Evolutionary conservation across 2,797 vertebrate genomes (phyloP).

Genomic region (Rhinoraja longicauda): DNA sequence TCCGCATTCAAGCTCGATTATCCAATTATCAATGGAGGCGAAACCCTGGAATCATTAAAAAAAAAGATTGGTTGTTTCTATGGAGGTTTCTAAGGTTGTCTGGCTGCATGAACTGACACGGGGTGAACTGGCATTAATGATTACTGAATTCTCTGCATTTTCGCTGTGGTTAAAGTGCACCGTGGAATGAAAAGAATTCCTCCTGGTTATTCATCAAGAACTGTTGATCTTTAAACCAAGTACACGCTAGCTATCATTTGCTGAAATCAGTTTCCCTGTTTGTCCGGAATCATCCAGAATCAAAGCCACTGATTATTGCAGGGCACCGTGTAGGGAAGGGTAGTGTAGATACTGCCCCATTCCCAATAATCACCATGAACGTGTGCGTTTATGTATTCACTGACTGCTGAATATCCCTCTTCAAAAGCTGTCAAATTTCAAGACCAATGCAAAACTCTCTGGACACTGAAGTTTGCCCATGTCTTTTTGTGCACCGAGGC

Average conservation of each 20-base stretch:
- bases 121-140: background rate
- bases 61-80: no score
- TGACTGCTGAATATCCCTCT: no score
- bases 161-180: background rate
- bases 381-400: no score
- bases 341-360: no score
- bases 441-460: no score
- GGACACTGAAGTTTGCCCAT: background rate
- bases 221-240: background rate
- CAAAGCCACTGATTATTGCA: background rate
- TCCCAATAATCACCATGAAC: no score
- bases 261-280: background rate
- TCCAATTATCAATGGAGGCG: background rate
- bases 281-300: no score
- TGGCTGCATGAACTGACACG: background rate
- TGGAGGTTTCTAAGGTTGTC: background rate
- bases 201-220: background rate
- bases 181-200: background rate
- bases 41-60: background rate
- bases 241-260: no score
- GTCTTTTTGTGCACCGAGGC: background rate
- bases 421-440: no score
- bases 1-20: background rate
- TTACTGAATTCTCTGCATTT: background rate
- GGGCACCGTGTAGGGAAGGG: background rate